Percentiles rank a stretch among this genome's conserved stretches.
Conservation (phyloP, 2,113 vertebrate genomes). For the western clawed frog (Xenopus tropicalis) region UCB_Xtro_10.0 CM004448.2:93691501-93692000, state of each 20-base stretch:
- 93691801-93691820: slow-evolving; percentile 6
- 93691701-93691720: slow-evolving; percentile 19
- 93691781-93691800: not conserved
- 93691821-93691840: not conserved
- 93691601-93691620: slow-evolving; percentile 3
- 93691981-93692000: not conserved
- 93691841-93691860: slow-evolving; percentile 2
- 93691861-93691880: not conserved
- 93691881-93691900: slow-evolving; percentile 7
- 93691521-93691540: not conserved
- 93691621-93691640: slow-evolving; percentile 9
- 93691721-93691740: slow-evolving; percentile 28
- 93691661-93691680: slow-evolving; percentile 21
- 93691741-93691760: slow-evolving; percentile 8
- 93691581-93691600: not conserved
- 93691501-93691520: not conserved
- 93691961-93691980: not conserved
- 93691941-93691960: not conserved
- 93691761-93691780: slow-evolving; percentile 16
- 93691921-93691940: not conserved
- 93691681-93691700: slow-evolving; percentile 30
- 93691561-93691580: slow-evolving; percentile 2
- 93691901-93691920: not conserved
- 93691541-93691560: not conserved
- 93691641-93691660: slow-evolving; percentile 20